Evolutionary conservation across 2,113 vertebrate genomes (phyloP).

Genomic region (Platysteira castanea): DNA sequence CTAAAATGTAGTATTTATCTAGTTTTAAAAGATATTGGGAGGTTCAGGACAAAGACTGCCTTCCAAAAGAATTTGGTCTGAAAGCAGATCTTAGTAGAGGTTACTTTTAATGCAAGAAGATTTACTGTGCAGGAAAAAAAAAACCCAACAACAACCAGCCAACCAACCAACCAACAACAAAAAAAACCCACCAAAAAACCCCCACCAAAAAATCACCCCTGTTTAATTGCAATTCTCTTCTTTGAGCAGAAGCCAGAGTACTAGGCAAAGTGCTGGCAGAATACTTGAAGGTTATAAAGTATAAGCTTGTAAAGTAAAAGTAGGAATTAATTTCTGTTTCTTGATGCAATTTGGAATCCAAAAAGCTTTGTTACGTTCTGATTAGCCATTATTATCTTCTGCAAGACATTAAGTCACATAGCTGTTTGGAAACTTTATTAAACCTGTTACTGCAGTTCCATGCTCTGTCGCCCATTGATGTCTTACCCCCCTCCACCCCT

Average conservation of each 20-base stretch:
- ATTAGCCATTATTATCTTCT: neutral
- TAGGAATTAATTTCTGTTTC: slow-evolving; percentile 15
- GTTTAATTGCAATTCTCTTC: neutral
- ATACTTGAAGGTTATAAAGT: neutral
- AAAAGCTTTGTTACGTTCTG: neutral
- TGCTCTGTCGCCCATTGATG: neutral
- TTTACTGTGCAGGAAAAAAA: neutral
- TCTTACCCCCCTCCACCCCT: accelerated
- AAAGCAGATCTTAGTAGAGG: neutral
- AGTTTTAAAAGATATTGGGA: neutral
- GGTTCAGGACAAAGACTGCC: neutral
- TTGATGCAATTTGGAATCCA: neutral
- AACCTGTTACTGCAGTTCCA: neutral
- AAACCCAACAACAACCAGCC: accelerated
- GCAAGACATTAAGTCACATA: neutral
- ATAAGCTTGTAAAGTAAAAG: neutral
- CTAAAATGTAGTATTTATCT: slow-evolving; percentile 2
- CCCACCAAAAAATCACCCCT: neutral
- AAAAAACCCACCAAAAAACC: too few relatives aligned
- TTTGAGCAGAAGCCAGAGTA: slow-evolving; percentile 22
- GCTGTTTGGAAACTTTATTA: neutral
- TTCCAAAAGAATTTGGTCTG: slow-evolving; percentile 21
- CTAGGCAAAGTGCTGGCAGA: neutral
- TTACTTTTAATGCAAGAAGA: neutral
- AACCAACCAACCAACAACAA: neutral